A percentile compares a stretch with the other conserved stretches of the same genome.
Conservation (phyloP, 2,888 invertebrate genomes). For the Himalopsyche tibetana region DNA sequence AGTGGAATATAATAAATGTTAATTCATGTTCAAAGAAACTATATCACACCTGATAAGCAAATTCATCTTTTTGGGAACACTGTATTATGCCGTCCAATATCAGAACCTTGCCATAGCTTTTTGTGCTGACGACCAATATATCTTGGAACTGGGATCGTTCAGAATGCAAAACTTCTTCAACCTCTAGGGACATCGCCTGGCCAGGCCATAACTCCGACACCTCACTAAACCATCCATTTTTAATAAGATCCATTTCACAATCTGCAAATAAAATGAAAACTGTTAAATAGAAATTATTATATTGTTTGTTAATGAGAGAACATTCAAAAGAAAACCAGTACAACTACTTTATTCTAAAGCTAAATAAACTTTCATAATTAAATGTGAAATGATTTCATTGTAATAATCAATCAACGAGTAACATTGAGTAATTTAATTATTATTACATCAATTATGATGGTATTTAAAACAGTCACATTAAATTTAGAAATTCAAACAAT, state of each 20-base stretch:
- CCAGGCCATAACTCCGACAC: constrained; percentile 94
- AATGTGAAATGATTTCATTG: too few relatives aligned
- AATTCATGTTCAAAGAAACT: background rate
- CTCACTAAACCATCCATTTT: constrained; percentile 95
- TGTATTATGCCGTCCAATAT: constrained; percentile 98
- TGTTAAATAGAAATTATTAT: too few relatives aligned
- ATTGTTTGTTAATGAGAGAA: too few relatives aligned
- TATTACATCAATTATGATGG: too few relatives aligned
- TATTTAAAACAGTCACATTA: too few relatives aligned
- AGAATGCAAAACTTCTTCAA: constrained; percentile 86
- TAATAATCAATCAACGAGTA: too few relatives aligned
- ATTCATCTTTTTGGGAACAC: constrained; percentile 97
- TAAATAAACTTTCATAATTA: too few relatives aligned
- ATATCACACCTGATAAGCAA: constrained; percentile 88
- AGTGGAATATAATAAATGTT: too few relatives aligned
- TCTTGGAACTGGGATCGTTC: constrained; percentile 91
- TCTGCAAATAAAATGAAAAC: constrained; percentile 47
- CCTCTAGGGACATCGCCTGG: constrained; percentile 90
- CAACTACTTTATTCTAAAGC: too few relatives aligned
- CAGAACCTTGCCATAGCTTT: constrained; percentile 88
- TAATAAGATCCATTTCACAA: constrained; percentile 81
- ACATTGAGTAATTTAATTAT: too few relatives aligned
- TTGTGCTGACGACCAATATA: constrained; percentile 88
- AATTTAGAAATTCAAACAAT: too few relatives aligned
- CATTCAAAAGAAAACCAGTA: too few relatives aligned